phyloP scores from a whole-genome alignment of 2,113 vertebrate genomes.

The Oenanthe oenanthe region DNA sequence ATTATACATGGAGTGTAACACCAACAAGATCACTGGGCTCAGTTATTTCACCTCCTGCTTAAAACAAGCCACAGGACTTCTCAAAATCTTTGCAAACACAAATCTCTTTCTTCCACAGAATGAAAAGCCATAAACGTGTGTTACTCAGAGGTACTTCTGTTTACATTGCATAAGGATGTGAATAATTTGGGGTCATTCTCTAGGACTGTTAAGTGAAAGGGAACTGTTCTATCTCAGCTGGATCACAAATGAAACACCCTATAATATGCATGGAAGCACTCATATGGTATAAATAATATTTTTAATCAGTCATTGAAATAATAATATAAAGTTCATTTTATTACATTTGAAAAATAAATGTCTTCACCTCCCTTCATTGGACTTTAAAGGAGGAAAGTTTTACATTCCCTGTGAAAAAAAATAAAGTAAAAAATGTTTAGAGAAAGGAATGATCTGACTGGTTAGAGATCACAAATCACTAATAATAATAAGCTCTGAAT shows the following conservation, averaged over 20 bases:
- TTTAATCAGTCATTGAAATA: constrained; percentile 66
- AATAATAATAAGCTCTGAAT: constrained; percentile 63
- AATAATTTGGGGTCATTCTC: constrained; percentile 11
- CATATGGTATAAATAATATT: constrained; percentile 39
- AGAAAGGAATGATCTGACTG: constrained; percentile 40
- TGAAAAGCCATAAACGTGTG: background rate
- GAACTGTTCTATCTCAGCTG: constrained; percentile 50
- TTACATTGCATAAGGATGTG: constrained; percentile 32
- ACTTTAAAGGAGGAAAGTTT: constrained; percentile 58
- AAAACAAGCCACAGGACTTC: background rate
- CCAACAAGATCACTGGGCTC: background rate
- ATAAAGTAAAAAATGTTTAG: constrained; percentile 50
- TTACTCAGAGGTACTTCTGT: constrained; percentile 33
- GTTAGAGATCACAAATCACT: constrained; percentile 52
- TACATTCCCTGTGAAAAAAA: constrained; percentile 48
- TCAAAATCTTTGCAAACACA: constrained; percentile 2
- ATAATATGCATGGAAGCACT: constrained; percentile 42
- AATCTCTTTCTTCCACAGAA: background rate
- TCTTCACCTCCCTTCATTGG: constrained; percentile 38
- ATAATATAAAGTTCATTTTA: constrained; percentile 63
- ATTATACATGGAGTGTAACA: background rate
- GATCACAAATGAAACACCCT: constrained; percentile 71
- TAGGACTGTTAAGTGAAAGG: constrained; percentile 17
- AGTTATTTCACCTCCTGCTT: background rate
- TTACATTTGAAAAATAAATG: constrained; percentile 63